phyloP scores from a whole-genome alignment of 2,888 invertebrate genomes.

The Molanna angustata region DNA sequence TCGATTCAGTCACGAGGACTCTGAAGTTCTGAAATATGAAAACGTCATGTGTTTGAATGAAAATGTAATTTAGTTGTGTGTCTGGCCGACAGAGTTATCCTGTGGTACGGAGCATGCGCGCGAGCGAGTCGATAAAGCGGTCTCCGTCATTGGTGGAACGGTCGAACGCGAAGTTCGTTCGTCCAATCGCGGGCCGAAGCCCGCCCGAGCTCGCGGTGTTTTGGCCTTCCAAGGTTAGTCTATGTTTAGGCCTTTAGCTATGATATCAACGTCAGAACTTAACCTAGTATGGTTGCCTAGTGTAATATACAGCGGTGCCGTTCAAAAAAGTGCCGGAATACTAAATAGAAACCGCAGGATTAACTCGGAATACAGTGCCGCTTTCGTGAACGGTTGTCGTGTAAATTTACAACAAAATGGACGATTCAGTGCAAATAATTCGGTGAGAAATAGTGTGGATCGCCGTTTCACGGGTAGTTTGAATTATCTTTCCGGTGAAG shows the following conservation, averaged over 20 bases:
- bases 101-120: constrained; percentile 20
- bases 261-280: constrained; percentile 33
- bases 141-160: constrained; percentile 19
- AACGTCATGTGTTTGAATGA: constrained; percentile 19
- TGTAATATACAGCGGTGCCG: constrained; percentile 31
- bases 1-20: too few species aligned
- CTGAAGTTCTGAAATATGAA: too few species aligned
- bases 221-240: constrained; percentile 31
- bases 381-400: constrained; percentile 26
- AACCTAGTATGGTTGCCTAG: constrained; percentile 33
- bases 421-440: constrained; percentile 29
- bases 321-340: constrained; percentile 30
- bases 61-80: constrained; percentile 13
- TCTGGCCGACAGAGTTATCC: constrained; percentile 16
- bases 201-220: constrained; percentile 30
- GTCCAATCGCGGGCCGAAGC: constrained; percentile 25
- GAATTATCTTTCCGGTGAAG: constrained; percentile 17
- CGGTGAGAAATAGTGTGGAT: constrained; percentile 24
- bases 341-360: constrained; percentile 24
- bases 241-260: constrained; percentile 32
- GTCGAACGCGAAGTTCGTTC: constrained; percentile 19
- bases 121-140: constrained; percentile 7
- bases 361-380: constrained; percentile 27
- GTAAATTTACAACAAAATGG: constrained; percentile 28
- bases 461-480: constrained; percentile 24